A percentile compares a stretch with the other conserved stretches of the same genome.
These are phyloP conservation scores for Brachionus rubens DNA, from an alignment of 1,140 invertebrate species.

Conservation along the genomic window DNA sequence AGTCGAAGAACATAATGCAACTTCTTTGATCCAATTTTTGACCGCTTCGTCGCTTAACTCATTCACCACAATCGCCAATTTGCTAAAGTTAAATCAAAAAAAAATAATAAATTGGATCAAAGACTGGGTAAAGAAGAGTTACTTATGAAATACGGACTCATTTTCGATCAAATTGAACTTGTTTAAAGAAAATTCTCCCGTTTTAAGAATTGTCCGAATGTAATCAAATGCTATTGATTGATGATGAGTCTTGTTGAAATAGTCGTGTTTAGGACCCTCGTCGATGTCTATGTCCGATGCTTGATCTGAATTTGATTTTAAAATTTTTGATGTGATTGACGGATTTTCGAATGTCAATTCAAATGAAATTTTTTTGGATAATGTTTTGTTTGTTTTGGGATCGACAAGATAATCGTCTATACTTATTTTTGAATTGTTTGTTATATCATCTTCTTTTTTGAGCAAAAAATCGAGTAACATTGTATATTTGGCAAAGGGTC, in stretches of 20 bases:
- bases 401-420: constrained; percentile 36
- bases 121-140: not conserved
- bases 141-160: not conserved
- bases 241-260: not conserved
- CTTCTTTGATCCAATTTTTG: not conserved
- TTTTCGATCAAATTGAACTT: constrained; percentile 20
- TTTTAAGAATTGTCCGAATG: constrained; percentile 3
- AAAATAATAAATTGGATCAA: not conserved
- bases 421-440: not conserved
- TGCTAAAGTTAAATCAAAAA: not conserved
- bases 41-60: constrained; percentile 1
- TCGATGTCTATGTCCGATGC: constrained; percentile 12
- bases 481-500: constrained; percentile 24
- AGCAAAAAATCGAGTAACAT: constrained; percentile 25
- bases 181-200: constrained; percentile 15
- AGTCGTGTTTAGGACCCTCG: not conserved
- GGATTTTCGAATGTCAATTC: constrained; percentile 29
- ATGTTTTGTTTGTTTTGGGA: not conserved
- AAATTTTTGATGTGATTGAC: not conserved
- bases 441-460: constrained; percentile 6
- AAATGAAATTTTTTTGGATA: constrained; percentile 11
- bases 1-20: not conserved
- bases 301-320: not conserved
- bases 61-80: not conserved
- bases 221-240: constrained; percentile 15